Conservation (phyloP, 2,888 invertebrate genomes). For the Nematopogon swammerdamellus region DNA sequence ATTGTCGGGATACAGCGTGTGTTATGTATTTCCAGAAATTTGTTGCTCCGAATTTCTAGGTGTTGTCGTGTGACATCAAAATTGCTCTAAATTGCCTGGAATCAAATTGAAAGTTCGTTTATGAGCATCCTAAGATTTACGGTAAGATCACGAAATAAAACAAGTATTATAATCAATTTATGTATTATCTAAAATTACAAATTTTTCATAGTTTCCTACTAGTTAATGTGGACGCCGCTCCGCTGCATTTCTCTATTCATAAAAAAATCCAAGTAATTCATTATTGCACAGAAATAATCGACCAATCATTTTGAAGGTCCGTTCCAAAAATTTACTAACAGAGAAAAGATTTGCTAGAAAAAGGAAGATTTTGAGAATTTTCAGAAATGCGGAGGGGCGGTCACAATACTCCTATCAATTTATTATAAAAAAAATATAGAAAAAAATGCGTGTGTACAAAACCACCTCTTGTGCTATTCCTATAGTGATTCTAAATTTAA, state of each 20-base stretch:
- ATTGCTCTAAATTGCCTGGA: too few relatives aligned
- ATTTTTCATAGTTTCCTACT: slow-evolving; percentile 45
- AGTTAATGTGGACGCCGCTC: slow-evolving; percentile 20
- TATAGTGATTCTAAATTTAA: not conserved
- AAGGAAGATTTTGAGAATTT: not conserved
- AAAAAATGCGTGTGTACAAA: not conserved
- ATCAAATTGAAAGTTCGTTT: too few relatives aligned
- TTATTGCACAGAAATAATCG: too few relatives aligned
- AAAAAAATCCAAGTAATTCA: not conserved
- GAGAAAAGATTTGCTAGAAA: not conserved
- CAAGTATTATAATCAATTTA: slow-evolving; percentile 12
- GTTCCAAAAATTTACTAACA: too few relatives aligned
- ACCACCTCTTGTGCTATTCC: not conserved
- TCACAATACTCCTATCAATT: not conserved
- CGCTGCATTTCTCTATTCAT: not conserved
- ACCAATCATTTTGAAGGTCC: too few relatives aligned
- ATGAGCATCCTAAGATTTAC: too few relatives aligned
- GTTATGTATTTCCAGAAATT: too few relatives aligned
- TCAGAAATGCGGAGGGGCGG: not conserved
- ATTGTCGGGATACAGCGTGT: too few relatives aligned
- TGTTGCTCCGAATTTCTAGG: too few relatives aligned
- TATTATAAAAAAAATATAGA: not conserved
- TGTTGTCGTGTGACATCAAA: too few relatives aligned
- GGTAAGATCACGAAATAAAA: too few relatives aligned
- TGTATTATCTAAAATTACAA: slow-evolving; percentile 55